Evolutionary conservation across 1,140 invertebrate species (phyloP), one percentile per base, ranked within the genome.

Genomic region (Hyles vespertilio): DNA sequence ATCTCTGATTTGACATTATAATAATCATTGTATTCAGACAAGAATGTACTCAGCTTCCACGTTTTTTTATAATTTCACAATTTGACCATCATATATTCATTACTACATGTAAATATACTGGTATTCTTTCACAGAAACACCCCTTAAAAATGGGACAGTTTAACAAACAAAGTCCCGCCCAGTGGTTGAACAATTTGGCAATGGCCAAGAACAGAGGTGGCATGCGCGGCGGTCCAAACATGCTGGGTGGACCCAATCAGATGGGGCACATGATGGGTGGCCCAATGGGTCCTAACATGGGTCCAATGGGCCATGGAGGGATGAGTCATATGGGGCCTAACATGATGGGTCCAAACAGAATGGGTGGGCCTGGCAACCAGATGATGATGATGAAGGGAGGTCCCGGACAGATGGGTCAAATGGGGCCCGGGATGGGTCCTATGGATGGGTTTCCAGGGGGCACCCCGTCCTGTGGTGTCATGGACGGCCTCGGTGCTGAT

Each of bases 101-200:
- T 22, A 1, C 22, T 22, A 22, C 22, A 22, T 22, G 22, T 22
- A 22, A 22, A 22, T 22, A 22, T 22, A 22, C 7, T 48, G n/a
- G 34, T 34, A 5, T 45, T 56, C 46, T 45, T 59, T 83, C 78
- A 53, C 90, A 96, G 93, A 97, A 97, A 92, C 94, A 97, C 89
- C 96, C 96, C 34, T 90, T 96, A 66, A 97, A 97, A 91, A 92
- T 96, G 71, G 95, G 94, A 48, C 96, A 97, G 75, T 95, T 97
- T 87, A 94, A 93, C 81, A 92, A 95, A 67, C 95, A 95, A 79
- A 95, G 94, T 81, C 93, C 94, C 56, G 93, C 93, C n/a, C 93
- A 95, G 80, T 95, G 94, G 94, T 82, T 95, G 11, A 95, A 94
- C 70, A 95, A 93, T 80, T 84, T 95, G n/a, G 92, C 93, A 12